Base-by-base conservation (phyloP, 2,797 vertebrate genomes). In the Ceryle rudis region DNA sequence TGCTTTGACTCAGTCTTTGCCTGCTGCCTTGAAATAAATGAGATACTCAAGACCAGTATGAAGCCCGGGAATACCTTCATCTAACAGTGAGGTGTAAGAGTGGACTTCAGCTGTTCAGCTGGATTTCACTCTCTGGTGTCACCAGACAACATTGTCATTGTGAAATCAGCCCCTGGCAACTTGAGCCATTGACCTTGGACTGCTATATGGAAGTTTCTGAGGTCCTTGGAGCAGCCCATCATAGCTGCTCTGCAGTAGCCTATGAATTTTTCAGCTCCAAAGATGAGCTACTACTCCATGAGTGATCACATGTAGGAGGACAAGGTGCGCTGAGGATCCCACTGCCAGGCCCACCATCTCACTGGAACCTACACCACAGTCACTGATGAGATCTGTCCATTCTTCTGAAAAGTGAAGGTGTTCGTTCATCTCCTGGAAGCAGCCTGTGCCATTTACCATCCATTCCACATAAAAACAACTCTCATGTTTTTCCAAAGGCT, bases 351-450 rank as follows among this genome's bases (percentile, higher is more conserved):
- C 26, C 62, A 69, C 5, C 2, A 33, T 67, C 14, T 57, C 37
- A 7, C 28, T 41, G 31, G 6, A 25, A 35, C 3, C 14, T 65
- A 12, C 5, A 21, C 51, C 35, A 12, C 23, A 17, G 6, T 2
- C 51, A 35, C 5, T 20, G 42, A 28, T 16, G 37, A 39, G 7
- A 78, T 3, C 2, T 18, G 13, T 15, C 4, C 0, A 0, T 28
- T 75, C n/a, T 52, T 81, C 49, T 75, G 41, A 67, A 41, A 71
- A 26, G 2, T 16, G 14, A 4, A 5, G 9, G 2, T 14, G 10
- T 57, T 79, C 42, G 1, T 26, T 65, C 25, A 26, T 37, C 42
- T 65, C 28, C 46, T 61, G 35, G 35, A 15, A 49, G 7, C 5
- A 37, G 2, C 6, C 20, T 6, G 6, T 17, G 17, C 10, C 9